Conservation (phyloP, 2,797 vertebrate genomes). For the Karalla daura region DNA sequence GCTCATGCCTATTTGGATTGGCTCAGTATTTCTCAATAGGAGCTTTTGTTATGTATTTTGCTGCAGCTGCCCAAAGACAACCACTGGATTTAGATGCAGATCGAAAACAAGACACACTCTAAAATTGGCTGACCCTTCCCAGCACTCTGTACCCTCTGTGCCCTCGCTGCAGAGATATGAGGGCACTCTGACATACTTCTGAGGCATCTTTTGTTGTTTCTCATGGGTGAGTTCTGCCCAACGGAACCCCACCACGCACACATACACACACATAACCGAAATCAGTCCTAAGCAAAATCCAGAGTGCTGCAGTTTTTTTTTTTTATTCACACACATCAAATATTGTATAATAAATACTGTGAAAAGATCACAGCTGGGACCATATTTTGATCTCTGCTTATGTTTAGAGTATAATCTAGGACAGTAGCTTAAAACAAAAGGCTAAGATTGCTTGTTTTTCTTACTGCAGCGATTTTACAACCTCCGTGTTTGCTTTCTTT, state of each 20-base stretch:
- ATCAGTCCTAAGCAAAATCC: conserved; percentile 53
- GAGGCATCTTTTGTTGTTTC: conserved; percentile 72
- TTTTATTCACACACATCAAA: conserved; percentile 74
- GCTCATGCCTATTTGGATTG: conserved; percentile 64
- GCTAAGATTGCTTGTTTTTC: conserved; percentile 24
- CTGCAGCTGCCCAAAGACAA: conserved; percentile 58
- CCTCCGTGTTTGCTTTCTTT: conserved; percentile 25
- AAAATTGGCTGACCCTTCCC: conserved; percentile 70
- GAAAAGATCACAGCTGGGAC: conserved; percentile 65
- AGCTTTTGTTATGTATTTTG: conserved; percentile 64
- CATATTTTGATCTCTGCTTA: conserved; percentile 43
- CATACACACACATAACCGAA: conserved; percentile 49
- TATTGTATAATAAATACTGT: conserved; percentile 59
- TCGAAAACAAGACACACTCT: conserved; percentile 56
- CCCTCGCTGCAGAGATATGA: conserved; percentile 66
- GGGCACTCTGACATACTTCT: conserved; percentile 74
- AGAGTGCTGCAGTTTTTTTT: conserved; percentile 59
- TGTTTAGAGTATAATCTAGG: conserved; percentile 44
- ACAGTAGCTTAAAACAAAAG: conserved; percentile 53
- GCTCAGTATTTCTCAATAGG: conserved; percentile 38
- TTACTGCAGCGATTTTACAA: conserved; percentile 34
- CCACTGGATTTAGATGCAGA: conserved; percentile 68
- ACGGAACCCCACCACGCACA: conserved; percentile 29
- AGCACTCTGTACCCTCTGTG: conserved; percentile 54
- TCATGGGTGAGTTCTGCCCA: conserved; percentile 66